Evolutionary conservation across 2,797 vertebrate genomes (phyloP).

Genomic region (Pseudotriccus pelzelni): DNA sequence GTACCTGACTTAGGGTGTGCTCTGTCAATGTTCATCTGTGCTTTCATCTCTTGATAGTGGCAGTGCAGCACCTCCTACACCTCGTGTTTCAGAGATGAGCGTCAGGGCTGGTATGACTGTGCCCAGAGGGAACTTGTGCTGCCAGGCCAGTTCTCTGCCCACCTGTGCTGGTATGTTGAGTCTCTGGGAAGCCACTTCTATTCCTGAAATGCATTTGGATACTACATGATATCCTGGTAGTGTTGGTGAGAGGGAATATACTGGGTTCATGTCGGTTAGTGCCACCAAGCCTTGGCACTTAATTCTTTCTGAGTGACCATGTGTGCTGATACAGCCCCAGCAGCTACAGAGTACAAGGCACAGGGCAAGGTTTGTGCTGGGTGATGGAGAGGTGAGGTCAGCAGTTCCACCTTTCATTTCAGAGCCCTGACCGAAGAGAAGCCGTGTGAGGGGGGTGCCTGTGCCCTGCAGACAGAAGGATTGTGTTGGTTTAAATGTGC

Average conservation of each 20-base stretch:
- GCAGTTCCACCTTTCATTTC: not conserved
- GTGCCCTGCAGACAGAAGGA: not conserved
- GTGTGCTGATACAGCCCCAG: not conserved
- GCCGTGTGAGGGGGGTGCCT: not conserved
- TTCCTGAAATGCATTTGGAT: not conserved
- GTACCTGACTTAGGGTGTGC: not conserved
- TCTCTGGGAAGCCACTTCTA: not conserved
- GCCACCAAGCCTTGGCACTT: not conserved
- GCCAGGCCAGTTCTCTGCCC: not conserved
- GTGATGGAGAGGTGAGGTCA: not conserved
- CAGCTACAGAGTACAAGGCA: not conserved
- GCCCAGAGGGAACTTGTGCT: not conserved
- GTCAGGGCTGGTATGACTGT: not conserved
- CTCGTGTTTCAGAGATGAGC: not conserved
- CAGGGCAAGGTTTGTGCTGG: not conserved
- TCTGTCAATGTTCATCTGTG: not conserved
- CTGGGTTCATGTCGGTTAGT: not conserved
- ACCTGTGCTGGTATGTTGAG: too few relatives aligned
- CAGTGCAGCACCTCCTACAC: not conserved
- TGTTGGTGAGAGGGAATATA: not conserved
- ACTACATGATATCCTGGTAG: rapidly evolving
- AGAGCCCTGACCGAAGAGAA: not conserved
- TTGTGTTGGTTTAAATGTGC: not conserved
- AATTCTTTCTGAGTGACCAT: not conserved
- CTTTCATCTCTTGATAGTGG: not conserved